Conservation (phyloP, 2,797 vertebrate genomes). For the Malacoraja senta region DNA sequence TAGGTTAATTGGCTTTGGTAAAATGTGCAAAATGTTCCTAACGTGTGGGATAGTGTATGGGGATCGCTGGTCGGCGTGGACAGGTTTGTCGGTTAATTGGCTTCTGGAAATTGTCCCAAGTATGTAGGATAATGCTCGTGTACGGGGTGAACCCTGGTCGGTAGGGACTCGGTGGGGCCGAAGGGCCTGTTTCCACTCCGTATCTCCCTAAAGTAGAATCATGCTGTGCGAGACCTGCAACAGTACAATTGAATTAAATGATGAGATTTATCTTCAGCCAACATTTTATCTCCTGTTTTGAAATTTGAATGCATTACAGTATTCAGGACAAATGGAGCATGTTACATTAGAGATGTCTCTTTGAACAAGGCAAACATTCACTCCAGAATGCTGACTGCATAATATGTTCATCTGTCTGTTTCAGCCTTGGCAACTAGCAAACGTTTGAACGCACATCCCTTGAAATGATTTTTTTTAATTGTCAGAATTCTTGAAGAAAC, state of each 20-base stretch:
- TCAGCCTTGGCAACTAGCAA: neutral
- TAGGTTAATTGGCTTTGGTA: too few relatives aligned
- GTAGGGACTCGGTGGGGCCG: too few relatives aligned
- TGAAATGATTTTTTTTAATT: neutral
- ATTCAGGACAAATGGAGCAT: slow-evolving; percentile 19
- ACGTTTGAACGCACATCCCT: neutral
- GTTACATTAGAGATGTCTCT: slow-evolving; percentile 23
- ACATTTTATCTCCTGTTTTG: slow-evolving; percentile 31
- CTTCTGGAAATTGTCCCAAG: too few relatives aligned
- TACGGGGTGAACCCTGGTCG: too few relatives aligned
- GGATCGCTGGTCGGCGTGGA: too few relatives aligned
- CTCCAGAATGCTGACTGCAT: slow-evolving; percentile 14
- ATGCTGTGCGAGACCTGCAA: neutral
- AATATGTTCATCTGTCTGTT: neutral
- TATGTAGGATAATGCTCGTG: too few relatives aligned
- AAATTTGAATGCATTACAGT: slow-evolving; percentile 28
- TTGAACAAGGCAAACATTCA: neutral
- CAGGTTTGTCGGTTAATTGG: too few relatives aligned
- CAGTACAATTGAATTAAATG: slow-evolving; percentile 15
- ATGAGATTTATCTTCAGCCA: slow-evolving; percentile 15
- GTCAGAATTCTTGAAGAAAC: neutral
- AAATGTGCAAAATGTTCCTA: too few relatives aligned
- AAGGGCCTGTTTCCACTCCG: too few relatives aligned
- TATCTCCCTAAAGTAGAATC: neutral
- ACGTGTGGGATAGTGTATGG: too few relatives aligned